Base-by-base conservation (phyloP, 2,113 vertebrate species). In the Periophthalmus modestus region DNA sequence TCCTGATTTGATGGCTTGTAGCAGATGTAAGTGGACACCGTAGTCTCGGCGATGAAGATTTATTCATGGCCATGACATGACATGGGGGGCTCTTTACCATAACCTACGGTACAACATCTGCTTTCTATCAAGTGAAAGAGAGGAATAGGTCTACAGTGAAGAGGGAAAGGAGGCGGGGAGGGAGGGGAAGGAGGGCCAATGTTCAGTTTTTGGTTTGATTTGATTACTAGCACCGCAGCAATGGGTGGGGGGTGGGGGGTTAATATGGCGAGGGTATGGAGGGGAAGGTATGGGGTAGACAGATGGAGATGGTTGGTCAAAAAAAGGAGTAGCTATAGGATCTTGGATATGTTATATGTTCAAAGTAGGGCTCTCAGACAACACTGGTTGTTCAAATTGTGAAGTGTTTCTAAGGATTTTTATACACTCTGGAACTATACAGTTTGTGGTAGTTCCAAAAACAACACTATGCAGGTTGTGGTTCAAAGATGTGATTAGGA, bases 161-260 rank as follows among this genome's bases (percentile, higher is more conserved):
- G 81, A 82, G 85, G 69, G 34, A 72, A 79, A 43, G 10, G 36
- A 9, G 36, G 7, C 2, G 7, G 36, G 39, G 11, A 9, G 1
- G 52, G 76, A 83, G 19, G 79, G 88, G 46, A 63, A 39, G 5
- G 52, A 78, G 73, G 81, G 48, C 75, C 55, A 71, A 71, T 70
- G 66, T 89, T 88, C 93, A 87, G 89, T 94, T 94, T 93, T 43
- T 43, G 91, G 93, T 93, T 94, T 95, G 95, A 96, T 95, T 96
- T 94, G 94, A 95, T 96, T 95, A 95, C 93, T 88, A 89, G 92
- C 93, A 92, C 90, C 68, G 46, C 66, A n/a, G n/a, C n/a, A n/a
- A n/a, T n/a, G n/a, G n/a, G n/a, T n/a, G 59, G 68, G 66, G 65
- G 58, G 68, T 54, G 34, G n/a, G 36, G 39, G 39, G 16, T 52